Conservation (phyloP, 2,113 vertebrate species). For the Protobothrops mucrosquamatus region DNA sequence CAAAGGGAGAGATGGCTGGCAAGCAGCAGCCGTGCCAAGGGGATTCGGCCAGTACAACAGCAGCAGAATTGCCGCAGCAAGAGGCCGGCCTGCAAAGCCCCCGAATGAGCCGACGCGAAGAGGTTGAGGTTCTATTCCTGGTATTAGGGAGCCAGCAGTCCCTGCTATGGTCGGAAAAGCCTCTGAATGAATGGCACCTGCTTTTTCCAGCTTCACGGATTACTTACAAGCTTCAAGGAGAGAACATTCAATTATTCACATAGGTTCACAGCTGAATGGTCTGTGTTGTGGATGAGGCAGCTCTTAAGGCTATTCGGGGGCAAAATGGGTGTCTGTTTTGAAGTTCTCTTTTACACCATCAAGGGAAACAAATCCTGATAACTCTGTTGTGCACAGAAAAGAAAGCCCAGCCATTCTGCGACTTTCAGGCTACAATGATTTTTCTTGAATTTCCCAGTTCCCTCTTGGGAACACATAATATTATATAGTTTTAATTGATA, state of each 20-base stretch:
- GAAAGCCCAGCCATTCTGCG: neutral
- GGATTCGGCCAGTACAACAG: neutral
- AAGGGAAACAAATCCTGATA: neutral
- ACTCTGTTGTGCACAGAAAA: neutral
- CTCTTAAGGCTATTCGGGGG: neutral
- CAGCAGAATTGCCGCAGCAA: neutral
- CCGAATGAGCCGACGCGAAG: neutral
- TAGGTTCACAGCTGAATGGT: neutral
- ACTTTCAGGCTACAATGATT: neutral
- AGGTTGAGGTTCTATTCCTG: neutral
- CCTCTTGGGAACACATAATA: neutral
- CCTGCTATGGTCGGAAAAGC: neutral
- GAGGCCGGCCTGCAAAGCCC: neutral
- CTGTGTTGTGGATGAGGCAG: fast-evolving
- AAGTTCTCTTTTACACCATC: neutral
- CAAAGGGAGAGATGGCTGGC: neutral
- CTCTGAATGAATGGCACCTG: neutral
- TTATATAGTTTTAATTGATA: neutral
- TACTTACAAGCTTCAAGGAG: neutral
- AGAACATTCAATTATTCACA: neutral
- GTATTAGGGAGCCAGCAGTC: neutral
- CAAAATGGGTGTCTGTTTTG: fast-evolving
- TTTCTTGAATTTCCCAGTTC: fast-evolving
- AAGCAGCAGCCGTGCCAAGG: neutral
- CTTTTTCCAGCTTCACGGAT: neutral